Evolutionary conservation across 2,113 vertebrate species (phyloP).

Genomic region (Heterochromis multidens): DNA sequence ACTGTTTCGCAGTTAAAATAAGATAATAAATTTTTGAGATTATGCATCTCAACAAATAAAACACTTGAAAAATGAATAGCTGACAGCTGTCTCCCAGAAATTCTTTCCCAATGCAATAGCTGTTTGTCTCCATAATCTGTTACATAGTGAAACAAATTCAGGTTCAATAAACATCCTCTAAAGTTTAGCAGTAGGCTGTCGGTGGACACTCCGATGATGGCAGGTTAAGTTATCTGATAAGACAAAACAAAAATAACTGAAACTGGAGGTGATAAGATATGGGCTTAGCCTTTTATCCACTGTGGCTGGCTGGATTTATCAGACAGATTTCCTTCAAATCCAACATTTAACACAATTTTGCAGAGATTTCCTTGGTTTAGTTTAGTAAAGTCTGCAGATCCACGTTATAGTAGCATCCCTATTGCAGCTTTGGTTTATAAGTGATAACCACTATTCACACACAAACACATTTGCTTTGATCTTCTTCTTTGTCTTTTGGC

Average conservation of each 20-base stretch:
- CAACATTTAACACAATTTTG: neutral
- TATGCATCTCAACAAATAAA: neutral
- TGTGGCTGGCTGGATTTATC: neutral
- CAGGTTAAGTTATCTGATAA: slow-evolving; percentile 9
- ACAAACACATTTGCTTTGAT: neutral
- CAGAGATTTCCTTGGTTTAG: neutral
- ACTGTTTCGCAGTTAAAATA: neutral
- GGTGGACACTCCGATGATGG: neutral
- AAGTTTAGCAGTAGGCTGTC: neutral
- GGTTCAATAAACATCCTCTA: slow-evolving; percentile 8
- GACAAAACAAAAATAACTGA: slow-evolving; percentile 7
- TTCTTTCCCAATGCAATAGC: neutral
- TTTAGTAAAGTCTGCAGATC: neutral
- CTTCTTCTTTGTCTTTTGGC: neutral
- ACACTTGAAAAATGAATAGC: neutral
- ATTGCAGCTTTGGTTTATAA: neutral
- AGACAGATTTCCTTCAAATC: neutral
- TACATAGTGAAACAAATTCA: neutral
- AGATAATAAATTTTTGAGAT: neutral
- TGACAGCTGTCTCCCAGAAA: slow-evolving; percentile 1
- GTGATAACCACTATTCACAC: neutral
- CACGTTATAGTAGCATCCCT: neutral
- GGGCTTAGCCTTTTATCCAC: neutral
- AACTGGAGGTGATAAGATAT: neutral
- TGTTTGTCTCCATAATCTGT: neutral